Base-by-base conservation (phyloP, 2,113 vertebrate species). In the Tympanuchus pallidicinctus region DNA sequence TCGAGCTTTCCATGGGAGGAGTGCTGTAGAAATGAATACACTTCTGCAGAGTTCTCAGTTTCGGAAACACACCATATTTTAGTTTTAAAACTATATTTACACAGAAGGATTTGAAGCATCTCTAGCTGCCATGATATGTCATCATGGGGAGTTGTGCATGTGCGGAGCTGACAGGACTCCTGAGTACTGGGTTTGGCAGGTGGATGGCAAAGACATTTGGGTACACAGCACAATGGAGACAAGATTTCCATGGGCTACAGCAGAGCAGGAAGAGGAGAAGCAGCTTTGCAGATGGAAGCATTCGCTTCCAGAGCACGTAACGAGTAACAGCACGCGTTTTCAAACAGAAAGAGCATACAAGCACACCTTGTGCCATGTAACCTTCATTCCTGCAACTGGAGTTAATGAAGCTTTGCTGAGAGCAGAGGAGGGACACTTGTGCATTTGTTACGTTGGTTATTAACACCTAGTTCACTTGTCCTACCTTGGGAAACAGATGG, bases 151-250 rank as follows among this genome's bases (percentile, higher is more conserved):
- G 59, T 60, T 76, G 7, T 2, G 1, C 6, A 14, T 45, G 38
- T 57, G 38, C 13, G 54, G 47, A 72, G 47, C 38, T 13, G 54
- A 42, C 13, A 8, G 56, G 15, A 43, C 10, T 42, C 21, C 30
- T 9, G 20, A 3, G 15, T 16, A 12, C 70, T 56, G 50, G 19
- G 36, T 9, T 40, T 38, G 40, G 38, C 11, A 32, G 70, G n/a
- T 21, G 32, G 8, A 32, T 52, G 24, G 36, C 57, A 22, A 34
- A 60, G 70, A 30, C 8, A 30, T 57, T 75, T 59, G 56, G 32
- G 40, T 30, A n/a, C 1, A 0, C 13, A 27, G 30, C 13, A 38
- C 1, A 24, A 11, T 1, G 1, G 64, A 65, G 54, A 2, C n/a
- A 28, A 10, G 77, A 45, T 32, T 91, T 17, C 50, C 71, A 16